A percentile compares a stretch with the other conserved stretches of the same genome.
Evolutionary conservation across 2,113 vertebrate species (phyloP).

Genomic region (Cacatua alba): DNA sequence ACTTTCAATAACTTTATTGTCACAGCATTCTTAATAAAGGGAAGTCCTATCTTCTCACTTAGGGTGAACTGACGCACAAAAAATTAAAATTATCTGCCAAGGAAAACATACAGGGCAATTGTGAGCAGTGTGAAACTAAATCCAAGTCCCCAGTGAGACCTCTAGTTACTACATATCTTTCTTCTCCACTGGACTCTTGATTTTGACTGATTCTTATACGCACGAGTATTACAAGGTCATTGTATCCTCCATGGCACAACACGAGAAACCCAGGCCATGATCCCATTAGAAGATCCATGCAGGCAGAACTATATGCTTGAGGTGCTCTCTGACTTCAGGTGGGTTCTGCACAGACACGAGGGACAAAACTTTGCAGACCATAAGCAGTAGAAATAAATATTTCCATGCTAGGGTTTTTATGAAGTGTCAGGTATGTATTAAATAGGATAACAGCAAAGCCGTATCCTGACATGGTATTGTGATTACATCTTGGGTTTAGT

Average conservation of each 20-base stretch:
- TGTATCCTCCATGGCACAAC: not conserved
- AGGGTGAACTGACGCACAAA: not conserved
- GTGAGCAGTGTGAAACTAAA: not conserved
- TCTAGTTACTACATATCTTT: not conserved
- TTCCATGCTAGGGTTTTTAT: not conserved
- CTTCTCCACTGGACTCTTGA: not conserved
- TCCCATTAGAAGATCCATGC: not conserved
- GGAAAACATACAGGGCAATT: not conserved
- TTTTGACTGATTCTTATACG: not conserved
- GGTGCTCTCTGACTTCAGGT: not conserved
- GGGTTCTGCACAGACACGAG: not conserved
- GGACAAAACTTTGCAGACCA: not conserved
- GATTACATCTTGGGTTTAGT: not conserved
- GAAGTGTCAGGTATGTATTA: not conserved
- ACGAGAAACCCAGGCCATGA: not conserved
- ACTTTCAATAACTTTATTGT: not conserved
- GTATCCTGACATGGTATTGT: not conserved
- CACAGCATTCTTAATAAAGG: not conserved
- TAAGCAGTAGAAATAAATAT: not conserved
- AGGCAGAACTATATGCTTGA: not conserved
- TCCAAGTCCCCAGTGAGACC: accelerated
- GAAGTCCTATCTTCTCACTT: not conserved
- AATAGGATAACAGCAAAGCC: not conserved
- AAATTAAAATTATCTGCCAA: not conserved
- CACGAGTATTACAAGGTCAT: not conserved